Conservation (phyloP, 2,797 vertebrate species). For the Crenichthys baileyi region DNA sequence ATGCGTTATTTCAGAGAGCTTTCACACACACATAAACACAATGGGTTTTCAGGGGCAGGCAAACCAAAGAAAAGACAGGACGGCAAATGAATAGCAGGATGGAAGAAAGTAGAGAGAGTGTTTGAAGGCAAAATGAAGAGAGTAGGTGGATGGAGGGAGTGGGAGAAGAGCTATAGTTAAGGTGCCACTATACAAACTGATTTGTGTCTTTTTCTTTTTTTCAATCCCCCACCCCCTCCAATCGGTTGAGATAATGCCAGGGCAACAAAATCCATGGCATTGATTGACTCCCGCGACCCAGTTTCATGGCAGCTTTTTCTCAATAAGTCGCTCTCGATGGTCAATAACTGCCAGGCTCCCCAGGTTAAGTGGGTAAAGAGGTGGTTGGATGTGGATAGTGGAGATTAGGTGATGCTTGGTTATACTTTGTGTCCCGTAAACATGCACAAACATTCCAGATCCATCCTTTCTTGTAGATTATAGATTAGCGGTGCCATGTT, state of each 20-base stretch:
- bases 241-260: slow-evolving; percentile 76
- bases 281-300: slow-evolving; percentile 79
- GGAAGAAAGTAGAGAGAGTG: slow-evolving; percentile 54
- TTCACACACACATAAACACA: slow-evolving; percentile 57
- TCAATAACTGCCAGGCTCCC: slow-evolving; percentile 76
- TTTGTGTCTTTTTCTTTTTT: slow-evolving; percentile 67
- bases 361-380: slow-evolving; percentile 58
- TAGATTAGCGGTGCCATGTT: slow-evolving; percentile 59
- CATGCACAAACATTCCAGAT: slow-evolving; percentile 41
- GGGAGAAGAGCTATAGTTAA: slow-evolving; percentile 54
- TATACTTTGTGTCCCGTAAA: slow-evolving; percentile 54
- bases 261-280: slow-evolving; percentile 80
- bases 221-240: slow-evolving; percentile 13
- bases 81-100: slow-evolving; percentile 71
- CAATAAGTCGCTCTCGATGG: slow-evolving; percentile 76
- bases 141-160: slow-evolving; percentile 62
- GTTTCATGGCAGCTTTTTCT: slow-evolving; percentile 82
- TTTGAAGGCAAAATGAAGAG: slow-evolving; percentile 55
- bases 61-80: slow-evolving; percentile 67
- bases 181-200: slow-evolving; percentile 63
- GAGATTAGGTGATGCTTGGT: slow-evolving; percentile 29
- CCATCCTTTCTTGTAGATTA: slow-evolving; percentile 50
- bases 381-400: slow-evolving; percentile 30
- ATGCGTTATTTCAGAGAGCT: slow-evolving; percentile 76
- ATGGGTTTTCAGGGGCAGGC: slow-evolving; percentile 67